Evolutionary conservation across 2,797 vertebrate species (phyloP).

Genomic region (Benthosema pterotum): DNA sequence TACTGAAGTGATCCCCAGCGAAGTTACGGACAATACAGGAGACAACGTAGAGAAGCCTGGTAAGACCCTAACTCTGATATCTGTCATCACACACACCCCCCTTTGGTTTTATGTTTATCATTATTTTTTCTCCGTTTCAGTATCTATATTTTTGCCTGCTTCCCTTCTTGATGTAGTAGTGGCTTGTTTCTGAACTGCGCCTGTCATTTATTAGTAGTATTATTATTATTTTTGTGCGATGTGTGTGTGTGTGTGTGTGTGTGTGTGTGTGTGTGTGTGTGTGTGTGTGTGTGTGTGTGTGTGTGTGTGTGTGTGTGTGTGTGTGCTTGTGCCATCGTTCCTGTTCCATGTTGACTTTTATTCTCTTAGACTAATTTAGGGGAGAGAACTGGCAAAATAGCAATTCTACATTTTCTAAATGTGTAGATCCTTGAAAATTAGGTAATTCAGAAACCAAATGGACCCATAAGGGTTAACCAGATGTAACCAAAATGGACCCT

Average conservation of each 20-base stretch:
- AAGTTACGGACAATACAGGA: constrained; percentile 82
- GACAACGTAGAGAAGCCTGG: constrained; percentile 83
- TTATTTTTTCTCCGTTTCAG: constrained; percentile 7
- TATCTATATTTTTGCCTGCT: constrained; percentile 31
- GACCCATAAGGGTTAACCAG: too few relatives aligned
- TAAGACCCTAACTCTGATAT: constrained; percentile 66
- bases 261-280: constrained; percentile 37
- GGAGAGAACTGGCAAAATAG: too few relatives aligned
- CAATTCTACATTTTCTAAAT: too few relatives aligned
- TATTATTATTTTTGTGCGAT: too few relatives aligned
- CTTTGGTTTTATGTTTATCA: constrained; percentile 38
- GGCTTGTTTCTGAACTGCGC: constrained; percentile 23
- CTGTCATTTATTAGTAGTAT: constrained; percentile 3
- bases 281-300: not conserved
- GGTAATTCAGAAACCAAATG: too few relatives aligned
- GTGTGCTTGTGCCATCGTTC: too few relatives aligned
- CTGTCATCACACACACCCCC: constrained; percentile 51
- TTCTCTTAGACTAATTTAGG: too few relatives aligned
- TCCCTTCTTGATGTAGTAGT: constrained; percentile 38
- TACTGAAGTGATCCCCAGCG: constrained; percentile 82
- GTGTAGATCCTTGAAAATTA: too few relatives aligned
- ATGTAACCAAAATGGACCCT: too few relatives aligned
- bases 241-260: not conserved
- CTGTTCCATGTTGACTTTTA: too few relatives aligned
- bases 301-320: too few relatives aligned